These are phyloP conservation scores for Astyanax mexicanus DNA, from an alignment of 2,797 vertebrate species.

Conservation along the genomic window DNA sequence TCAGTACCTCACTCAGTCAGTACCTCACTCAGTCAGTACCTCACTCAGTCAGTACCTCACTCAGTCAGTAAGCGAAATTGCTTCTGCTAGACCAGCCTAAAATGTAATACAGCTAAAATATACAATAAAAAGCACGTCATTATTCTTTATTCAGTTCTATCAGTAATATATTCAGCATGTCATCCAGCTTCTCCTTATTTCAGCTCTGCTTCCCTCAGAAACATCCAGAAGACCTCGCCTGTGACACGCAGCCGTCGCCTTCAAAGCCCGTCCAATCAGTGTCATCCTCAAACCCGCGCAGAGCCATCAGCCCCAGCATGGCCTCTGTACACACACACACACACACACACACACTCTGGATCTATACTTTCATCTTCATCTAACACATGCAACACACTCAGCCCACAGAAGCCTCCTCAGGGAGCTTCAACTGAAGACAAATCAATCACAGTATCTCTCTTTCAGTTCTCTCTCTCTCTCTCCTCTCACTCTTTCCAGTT, in stretches of 20 bases:
- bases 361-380: slow-evolving; percentile 56
- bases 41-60: no score
- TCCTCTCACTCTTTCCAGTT: no score
- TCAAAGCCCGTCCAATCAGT: slow-evolving; percentile 11
- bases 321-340: background rate
- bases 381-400: slow-evolving; percentile 56
- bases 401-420: slow-evolving; percentile 58
- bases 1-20: no score
- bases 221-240: background rate
- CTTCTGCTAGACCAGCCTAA: no score
- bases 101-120: no score
- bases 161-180: slow-evolving; percentile 75
- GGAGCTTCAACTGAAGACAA: slow-evolving; percentile 67
- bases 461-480: slow-evolving; percentile 12
- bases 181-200: background rate
- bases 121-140: background rate
- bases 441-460: slow-evolving; percentile 66
- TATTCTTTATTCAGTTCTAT: slow-evolving; percentile 73
- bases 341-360: slow-evolving; percentile 20
- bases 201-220: background rate
- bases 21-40: no score
- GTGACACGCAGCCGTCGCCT: slow-evolving; percentile 1
- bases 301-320: slow-evolving; percentile 2
- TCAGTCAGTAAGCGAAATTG: no score
- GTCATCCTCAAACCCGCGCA: slow-evolving; percentile 4